phyloP scores from a whole-genome alignment of 1,140 invertebrate genomes.

The Drosophila rufa region DNA sequence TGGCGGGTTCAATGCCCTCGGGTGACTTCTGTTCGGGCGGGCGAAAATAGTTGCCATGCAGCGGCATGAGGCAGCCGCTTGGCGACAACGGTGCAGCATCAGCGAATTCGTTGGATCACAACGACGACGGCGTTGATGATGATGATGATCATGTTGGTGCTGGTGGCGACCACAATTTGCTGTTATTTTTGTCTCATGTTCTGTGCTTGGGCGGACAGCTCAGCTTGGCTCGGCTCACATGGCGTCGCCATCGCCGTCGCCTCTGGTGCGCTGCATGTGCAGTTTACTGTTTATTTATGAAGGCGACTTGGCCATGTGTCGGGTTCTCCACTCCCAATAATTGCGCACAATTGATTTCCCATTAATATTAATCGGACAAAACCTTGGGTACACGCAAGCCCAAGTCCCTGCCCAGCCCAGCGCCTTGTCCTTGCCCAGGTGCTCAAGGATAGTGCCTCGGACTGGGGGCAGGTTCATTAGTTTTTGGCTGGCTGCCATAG shows the following conservation, averaged over 20 bases:
- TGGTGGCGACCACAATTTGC: constrained; percentile 33
- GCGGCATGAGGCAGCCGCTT: constrained; percentile 54
- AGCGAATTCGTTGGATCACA: constrained; percentile 38
- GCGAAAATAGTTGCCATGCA: constrained; percentile 78
- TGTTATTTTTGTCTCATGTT: constrained; percentile 79
- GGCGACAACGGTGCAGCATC: constrained; percentile 51
- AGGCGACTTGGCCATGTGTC: constrained; percentile 29
- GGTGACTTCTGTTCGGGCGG: constrained; percentile 67
- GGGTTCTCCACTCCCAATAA: constrained; percentile 31
- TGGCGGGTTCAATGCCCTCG: constrained; percentile 62
- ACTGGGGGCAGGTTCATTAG: constrained; percentile 22
- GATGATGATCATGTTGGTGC: constrained; percentile 29
- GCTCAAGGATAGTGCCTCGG: constrained; percentile 63
- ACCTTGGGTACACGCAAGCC: constrained; percentile 55
- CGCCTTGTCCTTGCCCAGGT: constrained; percentile 64
- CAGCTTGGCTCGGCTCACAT: constrained; percentile 36
- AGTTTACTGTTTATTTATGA: constrained; percentile 56
- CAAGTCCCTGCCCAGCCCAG: neutral
- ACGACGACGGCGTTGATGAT: constrained; percentile 20
- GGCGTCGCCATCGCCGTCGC: constrained; percentile 3
- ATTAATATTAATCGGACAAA: constrained; percentile 71
- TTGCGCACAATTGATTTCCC: constrained; percentile 69
- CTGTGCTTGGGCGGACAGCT: constrained; percentile 78
- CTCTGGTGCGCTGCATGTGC: constrained; percentile 18
- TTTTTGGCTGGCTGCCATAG: constrained; percentile 49